Evolutionary conservation across 2,888 invertebrate species (phyloP).

Genomic region (Cecidostiba fungosa): DNA sequence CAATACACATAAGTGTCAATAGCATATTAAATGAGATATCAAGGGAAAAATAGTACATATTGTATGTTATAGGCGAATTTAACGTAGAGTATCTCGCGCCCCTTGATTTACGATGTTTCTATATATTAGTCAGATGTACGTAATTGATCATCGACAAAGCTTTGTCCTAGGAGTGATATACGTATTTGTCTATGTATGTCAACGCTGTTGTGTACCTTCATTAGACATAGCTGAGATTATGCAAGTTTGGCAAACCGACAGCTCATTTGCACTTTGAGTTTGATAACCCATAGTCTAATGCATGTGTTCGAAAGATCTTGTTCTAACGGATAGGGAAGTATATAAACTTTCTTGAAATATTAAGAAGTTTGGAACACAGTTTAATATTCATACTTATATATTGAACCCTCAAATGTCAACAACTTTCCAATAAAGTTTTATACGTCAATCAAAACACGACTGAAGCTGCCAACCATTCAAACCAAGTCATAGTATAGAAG

Average conservation of each 20-base stretch:
- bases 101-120: too few relatives aligned
- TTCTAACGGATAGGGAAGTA: background rate
- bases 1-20: too few relatives aligned
- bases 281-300: background rate
- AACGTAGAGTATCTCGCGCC: too few relatives aligned
- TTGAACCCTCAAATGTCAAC: too few relatives aligned
- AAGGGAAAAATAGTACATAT: too few relatives aligned
- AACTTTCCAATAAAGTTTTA: conserved; percentile 2
- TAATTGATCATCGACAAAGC: background rate
- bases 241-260: conserved; percentile 33
- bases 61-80: too few relatives aligned
- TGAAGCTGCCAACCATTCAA: too few relatives aligned
- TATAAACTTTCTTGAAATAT: background rate
- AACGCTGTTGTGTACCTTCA: conserved; percentile 1
- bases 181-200: background rate
- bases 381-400: too few relatives aligned
- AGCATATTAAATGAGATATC: too few relatives aligned
- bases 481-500: too few relatives aligned
- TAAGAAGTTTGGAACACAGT: background rate
- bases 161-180: background rate
- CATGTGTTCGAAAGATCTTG: background rate
- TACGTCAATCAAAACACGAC: too few relatives aligned
- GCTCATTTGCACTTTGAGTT: conserved; percentile 42
- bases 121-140: too few relatives aligned
- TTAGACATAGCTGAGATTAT: conserved; percentile 34